Percentiles rank a stretch among this genome's conserved stretches.
These are phyloP conservation scores for Kuschelorhynchus macadamiae DNA, from an alignment of 2,888 invertebrate genomes.

Conservation along the genomic window DNA sequence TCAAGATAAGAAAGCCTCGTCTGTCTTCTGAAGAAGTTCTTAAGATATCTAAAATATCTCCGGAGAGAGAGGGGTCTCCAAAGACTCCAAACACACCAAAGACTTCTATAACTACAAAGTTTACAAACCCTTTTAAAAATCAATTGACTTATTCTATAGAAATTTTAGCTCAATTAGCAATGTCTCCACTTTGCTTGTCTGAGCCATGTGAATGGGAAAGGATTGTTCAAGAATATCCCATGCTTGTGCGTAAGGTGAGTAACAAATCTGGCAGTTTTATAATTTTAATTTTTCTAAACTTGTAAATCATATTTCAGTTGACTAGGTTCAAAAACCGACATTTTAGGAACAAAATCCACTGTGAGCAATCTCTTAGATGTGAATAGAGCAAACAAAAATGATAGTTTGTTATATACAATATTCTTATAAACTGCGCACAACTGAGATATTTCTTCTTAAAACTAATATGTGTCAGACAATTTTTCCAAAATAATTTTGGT, in stretches of 20 bases:
- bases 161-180: conserved; percentile 71
- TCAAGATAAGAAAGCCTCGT: conserved; percentile 63
- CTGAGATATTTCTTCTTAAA: too few relatives aligned
- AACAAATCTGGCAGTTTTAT: too few relatives aligned
- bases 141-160: conserved; percentile 66
- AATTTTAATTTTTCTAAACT: too few relatives aligned
- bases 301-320: too few relatives aligned
- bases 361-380: too few relatives aligned
- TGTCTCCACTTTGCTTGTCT: conserved; percentile 71
- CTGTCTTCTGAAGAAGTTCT: conserved; percentile 63
- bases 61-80: conserved; percentile 48
- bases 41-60: conserved; percentile 57
- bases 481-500: too few relatives aligned
- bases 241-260: conserved; percentile 71
- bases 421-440: too few relatives aligned
- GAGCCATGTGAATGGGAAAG: conserved; percentile 72
- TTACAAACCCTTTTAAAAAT: conserved; percentile 33
- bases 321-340: too few relatives aligned
- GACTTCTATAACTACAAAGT: conserved; percentile 2
- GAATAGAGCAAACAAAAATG: too few relatives aligned
- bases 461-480: too few relatives aligned
- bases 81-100: conserved; percentile 26
- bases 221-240: conserved; percentile 71
- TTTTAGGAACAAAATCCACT: too few relatives aligned
- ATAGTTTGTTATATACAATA: too few relatives aligned